Evolutionary conservation across 2,888 invertebrate species (phyloP).

Genomic region (Ctenicera cuprea): DNA sequence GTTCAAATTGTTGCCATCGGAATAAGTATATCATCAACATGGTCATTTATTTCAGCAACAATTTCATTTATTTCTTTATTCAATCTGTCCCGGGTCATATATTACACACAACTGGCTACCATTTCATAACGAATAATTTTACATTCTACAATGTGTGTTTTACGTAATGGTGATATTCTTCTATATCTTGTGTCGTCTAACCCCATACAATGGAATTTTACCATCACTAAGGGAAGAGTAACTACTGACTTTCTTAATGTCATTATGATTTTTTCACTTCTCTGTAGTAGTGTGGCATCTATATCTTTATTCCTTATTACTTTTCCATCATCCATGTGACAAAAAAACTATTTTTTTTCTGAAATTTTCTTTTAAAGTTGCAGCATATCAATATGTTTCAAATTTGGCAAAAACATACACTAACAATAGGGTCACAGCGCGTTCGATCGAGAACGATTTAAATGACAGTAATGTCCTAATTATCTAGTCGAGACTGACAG

Average conservation of each 20-base stretch:
- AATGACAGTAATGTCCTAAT: constrained; percentile 3
- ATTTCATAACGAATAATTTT: constrained; percentile 76
- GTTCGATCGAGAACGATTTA: not conserved
- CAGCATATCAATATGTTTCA: no score
- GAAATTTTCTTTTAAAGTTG: no score
- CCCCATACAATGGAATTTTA: no score
- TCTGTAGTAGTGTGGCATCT: no score
- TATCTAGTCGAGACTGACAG: not conserved
- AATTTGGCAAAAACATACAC: no score
- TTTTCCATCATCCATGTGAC: constrained; percentile 84
- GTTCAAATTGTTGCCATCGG: constrained; percentile 63
- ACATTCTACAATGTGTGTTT: constrained; percentile 74
- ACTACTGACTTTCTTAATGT: no score
- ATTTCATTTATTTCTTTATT: constrained; percentile 66
- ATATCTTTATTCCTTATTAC: constrained; percentile 87
- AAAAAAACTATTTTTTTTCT: constrained; percentile 79
- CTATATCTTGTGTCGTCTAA: constrained; percentile 72
- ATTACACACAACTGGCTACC: constrained; percentile 65
- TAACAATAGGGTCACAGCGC: not conserved
- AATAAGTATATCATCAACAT: constrained; percentile 75
- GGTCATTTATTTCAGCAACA: constrained; percentile 65
- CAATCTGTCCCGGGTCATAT: constrained; percentile 69
- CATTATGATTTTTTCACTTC: no score
- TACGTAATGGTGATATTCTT: constrained; percentile 70
- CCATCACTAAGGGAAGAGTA: constrained; percentile 71